phyloP scores from a whole-genome alignment of 2,797 vertebrate genomes.

The Neolamprologus multifasciatus region DNA sequence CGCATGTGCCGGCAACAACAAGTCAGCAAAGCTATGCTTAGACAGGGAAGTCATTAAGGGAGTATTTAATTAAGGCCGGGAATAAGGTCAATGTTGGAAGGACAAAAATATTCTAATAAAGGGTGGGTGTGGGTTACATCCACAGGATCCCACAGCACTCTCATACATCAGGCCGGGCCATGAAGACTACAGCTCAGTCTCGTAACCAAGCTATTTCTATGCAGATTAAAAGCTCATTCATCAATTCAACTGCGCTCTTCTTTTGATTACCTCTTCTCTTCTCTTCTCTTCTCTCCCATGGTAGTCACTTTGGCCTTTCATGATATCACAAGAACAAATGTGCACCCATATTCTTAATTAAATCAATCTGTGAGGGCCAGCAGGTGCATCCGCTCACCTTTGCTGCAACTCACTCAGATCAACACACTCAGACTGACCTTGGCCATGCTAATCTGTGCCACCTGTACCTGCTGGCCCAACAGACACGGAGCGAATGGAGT shows the following conservation, averaged over 20 bases:
- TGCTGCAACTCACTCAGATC: constrained; percentile 41
- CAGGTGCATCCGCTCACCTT: constrained; percentile 61
- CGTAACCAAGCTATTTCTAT: constrained; percentile 60
- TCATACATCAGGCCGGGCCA: constrained; percentile 54
- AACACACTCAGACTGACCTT: constrained; percentile 62
- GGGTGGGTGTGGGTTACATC: constrained; percentile 40
- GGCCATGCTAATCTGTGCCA: constrained; percentile 61
- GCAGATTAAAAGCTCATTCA: constrained; percentile 72
- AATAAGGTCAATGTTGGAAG: constrained; percentile 77
- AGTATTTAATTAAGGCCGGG: constrained; percentile 76
- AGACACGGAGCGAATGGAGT: constrained; percentile 25
- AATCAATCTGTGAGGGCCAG: constrained; percentile 56
- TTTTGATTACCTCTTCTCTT: constrained; percentile 48
- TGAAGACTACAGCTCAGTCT: constrained; percentile 61
- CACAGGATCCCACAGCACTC: constrained; percentile 35
- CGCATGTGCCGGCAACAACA: constrained; percentile 23
- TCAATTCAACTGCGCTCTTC: constrained; percentile 52
- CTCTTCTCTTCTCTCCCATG: background rate
- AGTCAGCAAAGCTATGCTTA: constrained; percentile 55
- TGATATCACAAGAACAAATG: constrained; percentile 29
- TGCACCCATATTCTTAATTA: constrained; percentile 55
- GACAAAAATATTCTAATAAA: constrained; percentile 79
- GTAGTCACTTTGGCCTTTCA: constrained; percentile 8
- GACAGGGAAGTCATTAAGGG: constrained; percentile 74
- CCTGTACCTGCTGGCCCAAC: constrained; percentile 47